These are phyloP conservation scores for Betta splendens DNA, from an alignment of 2,797 vertebrate genomes.

Conservation along the genomic window DNA sequence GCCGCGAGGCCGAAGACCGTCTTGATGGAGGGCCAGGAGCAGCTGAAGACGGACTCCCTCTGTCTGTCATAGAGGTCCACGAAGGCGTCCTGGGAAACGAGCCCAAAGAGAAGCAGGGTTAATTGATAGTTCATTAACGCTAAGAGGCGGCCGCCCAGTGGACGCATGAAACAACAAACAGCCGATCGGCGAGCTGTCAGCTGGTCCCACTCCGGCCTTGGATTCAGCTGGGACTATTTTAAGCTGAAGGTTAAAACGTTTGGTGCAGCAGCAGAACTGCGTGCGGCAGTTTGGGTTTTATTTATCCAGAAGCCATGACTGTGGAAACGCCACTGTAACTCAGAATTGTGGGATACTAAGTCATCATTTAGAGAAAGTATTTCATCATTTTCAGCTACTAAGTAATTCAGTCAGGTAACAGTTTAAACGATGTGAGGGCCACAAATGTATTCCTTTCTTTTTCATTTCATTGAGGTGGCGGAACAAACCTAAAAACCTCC, in stretches of 20 bases:
- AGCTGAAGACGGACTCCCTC: slow-evolving; percentile 88
- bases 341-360: no score
- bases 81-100: slow-evolving; percentile 88
- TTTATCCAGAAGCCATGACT: neutral
- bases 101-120: slow-evolving; percentile 19
- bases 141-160: no score
- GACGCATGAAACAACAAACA: no score
- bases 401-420: no score
- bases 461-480: neutral
- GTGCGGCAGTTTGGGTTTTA: neutral
- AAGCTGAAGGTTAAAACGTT: slow-evolving; percentile 6
- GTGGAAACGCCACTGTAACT: no score
- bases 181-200: neutral
- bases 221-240: slow-evolving; percentile 4
- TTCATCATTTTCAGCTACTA: no score
- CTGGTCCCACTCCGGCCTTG: neutral
- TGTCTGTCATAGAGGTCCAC: slow-evolving; percentile 93
- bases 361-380: no score
- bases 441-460: neutral
- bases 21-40: slow-evolving; percentile 96
- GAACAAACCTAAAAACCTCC: neutral
- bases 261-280: no score
- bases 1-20: slow-evolving; percentile 92
- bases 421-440: slow-evolving; percentile 4
- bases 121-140: slow-evolving; percentile 2